phyloP scores from a whole-genome alignment of 2,113 vertebrate genomes.

The Callithrix jacchus region DNA sequence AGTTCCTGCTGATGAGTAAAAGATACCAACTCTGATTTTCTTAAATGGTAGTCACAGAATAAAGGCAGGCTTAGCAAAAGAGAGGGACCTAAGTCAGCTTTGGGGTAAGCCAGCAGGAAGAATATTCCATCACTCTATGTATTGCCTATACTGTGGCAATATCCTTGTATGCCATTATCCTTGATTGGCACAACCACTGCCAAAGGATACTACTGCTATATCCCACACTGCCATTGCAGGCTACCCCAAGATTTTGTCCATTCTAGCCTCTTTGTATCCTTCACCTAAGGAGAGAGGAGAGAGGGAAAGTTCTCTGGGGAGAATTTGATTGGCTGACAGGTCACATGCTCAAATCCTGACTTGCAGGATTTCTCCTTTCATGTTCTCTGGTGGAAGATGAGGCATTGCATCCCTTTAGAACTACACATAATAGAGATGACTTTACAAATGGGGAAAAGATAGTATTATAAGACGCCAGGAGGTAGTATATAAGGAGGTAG shows the following conservation, averaged over 20 bases:
- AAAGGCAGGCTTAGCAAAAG: not conserved
- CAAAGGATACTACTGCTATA: not conserved
- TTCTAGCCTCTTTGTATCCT: not conserved
- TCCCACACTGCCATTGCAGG: not conserved
- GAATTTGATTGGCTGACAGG: not conserved
- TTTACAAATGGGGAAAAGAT: not conserved
- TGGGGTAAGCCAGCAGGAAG: not conserved
- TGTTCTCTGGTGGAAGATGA: not conserved
- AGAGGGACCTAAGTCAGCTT: not conserved
- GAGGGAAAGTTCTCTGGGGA: not conserved
- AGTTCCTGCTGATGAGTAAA: not conserved
- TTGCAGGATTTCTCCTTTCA: not conserved
- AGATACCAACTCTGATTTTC: not conserved
- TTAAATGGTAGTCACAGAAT: not conserved
- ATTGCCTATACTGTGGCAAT: not conserved
- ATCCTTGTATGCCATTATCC: not conserved
- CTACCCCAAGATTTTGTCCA: not conserved
- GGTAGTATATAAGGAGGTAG: not conserved
- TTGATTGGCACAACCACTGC: not conserved
- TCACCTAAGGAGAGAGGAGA: not conserved
- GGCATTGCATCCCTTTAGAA: not conserved
- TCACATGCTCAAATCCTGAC: not conserved
- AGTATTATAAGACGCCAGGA: not conserved
- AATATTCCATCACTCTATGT: accelerated
- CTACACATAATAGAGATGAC: not conserved